Base-by-base conservation (phyloP, 2,888 invertebrate species). In the Tenthredo distinguenda region DNA sequence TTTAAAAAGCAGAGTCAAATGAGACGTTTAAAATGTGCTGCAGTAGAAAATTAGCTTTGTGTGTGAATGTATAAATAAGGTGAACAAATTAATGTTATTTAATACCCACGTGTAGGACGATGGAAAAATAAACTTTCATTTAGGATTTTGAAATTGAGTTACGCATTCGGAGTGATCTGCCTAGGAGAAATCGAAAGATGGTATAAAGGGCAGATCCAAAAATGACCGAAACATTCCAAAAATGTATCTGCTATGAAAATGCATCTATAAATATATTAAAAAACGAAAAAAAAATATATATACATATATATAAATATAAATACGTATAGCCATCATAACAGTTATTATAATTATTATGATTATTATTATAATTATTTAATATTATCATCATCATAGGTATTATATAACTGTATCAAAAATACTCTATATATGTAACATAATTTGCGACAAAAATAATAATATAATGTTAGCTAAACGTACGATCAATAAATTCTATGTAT, bases 401-500 rank as follows among this genome's bases (percentile, higher is more conserved):
- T 84, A 72, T 72, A 34, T 31, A 85, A 77, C 62, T 85, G 77
- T 81, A 77, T 85, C 50, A 71, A 85, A 86, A 81, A 58, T 65
- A 77, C 85, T 87, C 40, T 82, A 71, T 68, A 40, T 74, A 85
- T 84, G 85, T 84, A 85, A 72, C 83, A 85, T 84, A 84, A 71
- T 85, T 85, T 43, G 85, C 84, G 84, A 84, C 37, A 62, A 84
- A 68, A 83, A 65, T 31, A 58, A 62, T 81, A 81, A 34, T 89
- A 88, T 87, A 88, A 87, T 90, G 90, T 90, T 90, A 90, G 90
- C 88, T 90, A 87, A 89, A 87, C 87, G 87, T 89, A 89, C 87
- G 87, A 88, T 89, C 90, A 89, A 91, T 91, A 90, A 91, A 91
- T 90, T 92, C 91, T 90, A 91, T 92, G 92, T 92, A 92, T 91